phyloP scores from a whole-genome alignment of 2,113 vertebrate species.

The Psittacula cyanocephala region DNA sequence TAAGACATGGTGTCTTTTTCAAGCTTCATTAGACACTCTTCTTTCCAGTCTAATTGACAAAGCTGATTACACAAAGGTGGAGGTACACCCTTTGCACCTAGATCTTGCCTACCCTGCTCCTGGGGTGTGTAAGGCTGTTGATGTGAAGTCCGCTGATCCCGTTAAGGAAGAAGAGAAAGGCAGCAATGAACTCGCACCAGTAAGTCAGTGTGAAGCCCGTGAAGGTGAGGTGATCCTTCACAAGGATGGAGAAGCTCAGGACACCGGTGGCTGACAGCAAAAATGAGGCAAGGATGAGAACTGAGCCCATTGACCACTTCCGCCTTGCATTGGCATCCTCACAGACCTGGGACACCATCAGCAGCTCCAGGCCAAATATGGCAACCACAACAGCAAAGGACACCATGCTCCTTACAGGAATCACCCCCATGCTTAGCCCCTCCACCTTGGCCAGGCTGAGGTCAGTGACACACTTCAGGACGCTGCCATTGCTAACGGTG shows the following conservation, averaged over 20 bases:
- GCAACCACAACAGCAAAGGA: constrained; percentile 77
- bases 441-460: constrained; percentile 62
- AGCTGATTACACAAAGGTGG: not conserved
- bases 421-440: constrained; percentile 64
- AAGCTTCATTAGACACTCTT: constrained; percentile 20
- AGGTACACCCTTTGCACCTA: not conserved
- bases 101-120: constrained; percentile 40
- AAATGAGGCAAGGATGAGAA: constrained; percentile 74
- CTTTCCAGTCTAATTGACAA: constrained; percentile 46
- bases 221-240: constrained; percentile 67
- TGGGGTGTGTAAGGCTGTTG: constrained; percentile 72
- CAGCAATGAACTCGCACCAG: constrained; percentile 79
- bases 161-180: constrained; percentile 83
- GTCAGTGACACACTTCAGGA: constrained; percentile 71
- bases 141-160: constrained; percentile 81
- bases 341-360: constrained; percentile 84
- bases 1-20: not conserved
- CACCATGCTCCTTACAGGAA: constrained; percentile 66
- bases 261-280: constrained; percentile 71
- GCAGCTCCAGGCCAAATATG: constrained; percentile 84
- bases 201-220: constrained; percentile 78
- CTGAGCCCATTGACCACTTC: constrained; percentile 78
- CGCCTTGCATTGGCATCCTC: constrained; percentile 65
- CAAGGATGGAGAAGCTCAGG: constrained; percentile 73
- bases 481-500: not conserved